A percentile compares a stretch with the other conserved stretches of the same genome.
Conservation (phyloP, 2,888 invertebrate species). For the Clepsis dumicolana region DNA sequence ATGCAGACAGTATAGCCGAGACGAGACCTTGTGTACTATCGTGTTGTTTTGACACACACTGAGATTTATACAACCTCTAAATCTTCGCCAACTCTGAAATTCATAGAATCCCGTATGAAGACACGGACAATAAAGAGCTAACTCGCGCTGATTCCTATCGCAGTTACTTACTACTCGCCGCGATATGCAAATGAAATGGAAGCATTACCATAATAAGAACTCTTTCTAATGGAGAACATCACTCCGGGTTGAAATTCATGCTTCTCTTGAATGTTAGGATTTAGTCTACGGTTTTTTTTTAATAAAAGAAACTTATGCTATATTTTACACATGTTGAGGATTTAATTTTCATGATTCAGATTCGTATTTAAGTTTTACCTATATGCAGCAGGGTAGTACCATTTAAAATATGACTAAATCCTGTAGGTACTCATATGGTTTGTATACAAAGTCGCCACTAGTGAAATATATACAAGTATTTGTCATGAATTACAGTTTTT, state of each 20-base stretch:
- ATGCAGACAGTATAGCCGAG: no score
- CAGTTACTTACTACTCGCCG: slow-evolving; percentile 43
- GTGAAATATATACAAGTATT: no score
- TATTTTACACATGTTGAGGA: no score
- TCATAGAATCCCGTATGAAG: slow-evolving; percentile 31
- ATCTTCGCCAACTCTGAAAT: not conserved
- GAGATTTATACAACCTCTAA: not conserved
- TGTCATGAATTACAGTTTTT: no score
- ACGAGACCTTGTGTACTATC: no score
- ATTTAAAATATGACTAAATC: no score
- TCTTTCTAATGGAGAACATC: slow-evolving; percentile 43
- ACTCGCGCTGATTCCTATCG: slow-evolving; percentile 41
- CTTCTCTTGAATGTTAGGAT: slow-evolving; percentile 12
- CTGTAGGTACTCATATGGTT: no score
- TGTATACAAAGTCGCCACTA: no score
- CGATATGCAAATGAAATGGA: slow-evolving; percentile 43
- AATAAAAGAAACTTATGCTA: not conserved
- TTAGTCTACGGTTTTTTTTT: not conserved
- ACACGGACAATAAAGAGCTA: slow-evolving; percentile 39
- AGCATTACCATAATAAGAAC: slow-evolving; percentile 44
- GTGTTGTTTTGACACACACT: not conserved
- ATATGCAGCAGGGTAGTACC: no score
- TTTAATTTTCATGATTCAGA: no score
- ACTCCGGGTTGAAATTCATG: slow-evolving; percentile 29
- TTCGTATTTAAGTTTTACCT: no score